Conservation (phyloP, 1,140 invertebrate genomes). For the Lepeophtheirus salmonis region DNA sequence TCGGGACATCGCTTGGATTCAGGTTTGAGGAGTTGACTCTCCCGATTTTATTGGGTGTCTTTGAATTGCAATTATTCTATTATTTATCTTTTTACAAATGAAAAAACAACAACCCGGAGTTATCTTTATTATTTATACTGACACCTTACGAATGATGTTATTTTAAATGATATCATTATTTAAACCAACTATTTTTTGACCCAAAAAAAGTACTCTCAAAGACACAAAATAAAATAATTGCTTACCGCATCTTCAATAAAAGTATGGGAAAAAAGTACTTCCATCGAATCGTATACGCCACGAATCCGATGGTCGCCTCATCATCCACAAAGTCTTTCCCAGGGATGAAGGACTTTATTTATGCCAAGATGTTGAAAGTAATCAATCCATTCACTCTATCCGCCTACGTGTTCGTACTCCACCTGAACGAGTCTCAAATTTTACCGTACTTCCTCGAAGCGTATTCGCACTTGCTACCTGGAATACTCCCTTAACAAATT, state of each 20-base stretch:
- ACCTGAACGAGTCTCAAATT: neutral
- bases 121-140: too few species aligned
- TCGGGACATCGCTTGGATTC: neutral
- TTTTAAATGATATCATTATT: too few species aligned
- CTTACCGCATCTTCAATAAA: too few species aligned
- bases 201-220: too few species aligned
- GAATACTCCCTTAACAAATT: neutral
- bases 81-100: neutral
- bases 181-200: too few species aligned
- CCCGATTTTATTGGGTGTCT: neutral
- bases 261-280: neutral
- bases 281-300: neutral
- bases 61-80: neutral
- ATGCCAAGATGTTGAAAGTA: constrained; percentile 11
- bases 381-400: neutral
- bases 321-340: neutral
- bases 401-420: neutral
- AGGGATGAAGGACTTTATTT: neutral
- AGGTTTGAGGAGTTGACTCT: neutral
- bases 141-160: too few species aligned
- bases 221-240: too few species aligned
- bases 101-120: too few species aligned
- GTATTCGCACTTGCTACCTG: constrained; percentile 8
- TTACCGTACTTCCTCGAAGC: neutral
- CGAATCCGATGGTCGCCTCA: constrained; percentile 1